phyloP scores from a whole-genome alignment of 2,888 invertebrate species.

The Leucania comma region DNA sequence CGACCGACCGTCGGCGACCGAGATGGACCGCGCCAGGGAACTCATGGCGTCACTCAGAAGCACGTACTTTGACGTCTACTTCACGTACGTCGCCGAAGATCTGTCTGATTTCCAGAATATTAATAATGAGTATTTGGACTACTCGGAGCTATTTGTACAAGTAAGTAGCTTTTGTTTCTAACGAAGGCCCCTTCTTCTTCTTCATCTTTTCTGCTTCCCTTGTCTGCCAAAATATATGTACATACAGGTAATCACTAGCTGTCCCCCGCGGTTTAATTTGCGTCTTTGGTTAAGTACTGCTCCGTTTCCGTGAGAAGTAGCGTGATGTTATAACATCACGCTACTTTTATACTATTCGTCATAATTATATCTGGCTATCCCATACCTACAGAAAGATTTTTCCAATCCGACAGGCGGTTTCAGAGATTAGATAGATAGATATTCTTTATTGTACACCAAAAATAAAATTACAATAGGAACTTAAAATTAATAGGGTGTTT shows the following conservation, averaged over 20 bases:
- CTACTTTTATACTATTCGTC: too few species aligned
- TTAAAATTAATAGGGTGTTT: too few species aligned
- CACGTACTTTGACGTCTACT: conserved; percentile 88
- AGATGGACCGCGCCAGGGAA: conserved; percentile 80
- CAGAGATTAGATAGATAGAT: too few species aligned
- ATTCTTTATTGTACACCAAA: too few species aligned
- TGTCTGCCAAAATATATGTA: background rate
- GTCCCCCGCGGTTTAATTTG: too few species aligned
- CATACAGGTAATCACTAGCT: background rate
- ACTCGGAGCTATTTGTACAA: conserved; percentile 87
- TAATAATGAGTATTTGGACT: conserved; percentile 85
- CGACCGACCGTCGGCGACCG: conserved; percentile 84
- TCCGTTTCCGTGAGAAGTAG: too few species aligned
- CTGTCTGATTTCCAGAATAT: conserved; percentile 85
- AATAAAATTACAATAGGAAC: too few species aligned
- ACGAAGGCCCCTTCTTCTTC: background rate
- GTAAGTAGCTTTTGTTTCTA: conserved; percentile 64
- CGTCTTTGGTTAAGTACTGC: too few species aligned
- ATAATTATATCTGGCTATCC: too few species aligned
- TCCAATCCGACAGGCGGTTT: too few species aligned
- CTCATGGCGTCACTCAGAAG: conserved; percentile 85
- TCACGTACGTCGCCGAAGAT: conserved; percentile 88
- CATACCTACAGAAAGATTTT: too few species aligned
- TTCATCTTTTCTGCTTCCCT: background rate
- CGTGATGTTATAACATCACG: too few species aligned